Base-by-base conservation (phyloP, 2,888 invertebrate genomes). In the Eupithecia tripunctaria region DNA sequence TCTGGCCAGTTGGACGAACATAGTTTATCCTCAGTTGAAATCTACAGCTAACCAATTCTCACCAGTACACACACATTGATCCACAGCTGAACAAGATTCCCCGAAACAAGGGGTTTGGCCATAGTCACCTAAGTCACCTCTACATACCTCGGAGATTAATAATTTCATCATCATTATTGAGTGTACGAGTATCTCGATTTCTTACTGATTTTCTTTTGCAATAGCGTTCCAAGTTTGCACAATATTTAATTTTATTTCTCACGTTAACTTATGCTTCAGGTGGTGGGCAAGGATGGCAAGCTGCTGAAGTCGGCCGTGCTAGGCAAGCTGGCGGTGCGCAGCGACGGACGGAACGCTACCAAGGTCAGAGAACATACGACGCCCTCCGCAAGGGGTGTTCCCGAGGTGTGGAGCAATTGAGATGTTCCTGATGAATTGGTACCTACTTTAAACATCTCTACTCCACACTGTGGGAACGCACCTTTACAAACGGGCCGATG, bases 201-300 rank as follows among this genome's bases (percentile, higher is more conserved):
- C 36, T 36, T 5, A 36, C 36, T 8, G 36, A 8, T 36, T 32
- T 32, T 32, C 6, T 32, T 6, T 32, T 32, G 32, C 36, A 8
- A 36, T 8, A 36, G 8, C 8, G 36, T 36, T 8, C 7, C 7
- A 36, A 36, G 36, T 36, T 36, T 36, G 36, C 36, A 8, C 36
- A 36, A 36, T 5, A 36, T 36, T 36, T 36, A 36, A 32, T 36
- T 36, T 38, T 38, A 38, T 41, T 41, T 41, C 43, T 47, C 1
- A 47, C 7, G n/a, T 7, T 47, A 8, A 47, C n/a, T 43, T 25
- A 10, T 27, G 14, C 15, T 14, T 59, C 14, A 59, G 59, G 80
- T 94, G 51, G 85, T 94, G 69, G 82, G 86, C 76, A 94, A 94
- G 84, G 93, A 93, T 80, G 94, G 94, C 71, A 93, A 92, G 83